Base-by-base conservation (phyloP, 2,888 invertebrate genomes). In the Colletes collaris region DNA sequence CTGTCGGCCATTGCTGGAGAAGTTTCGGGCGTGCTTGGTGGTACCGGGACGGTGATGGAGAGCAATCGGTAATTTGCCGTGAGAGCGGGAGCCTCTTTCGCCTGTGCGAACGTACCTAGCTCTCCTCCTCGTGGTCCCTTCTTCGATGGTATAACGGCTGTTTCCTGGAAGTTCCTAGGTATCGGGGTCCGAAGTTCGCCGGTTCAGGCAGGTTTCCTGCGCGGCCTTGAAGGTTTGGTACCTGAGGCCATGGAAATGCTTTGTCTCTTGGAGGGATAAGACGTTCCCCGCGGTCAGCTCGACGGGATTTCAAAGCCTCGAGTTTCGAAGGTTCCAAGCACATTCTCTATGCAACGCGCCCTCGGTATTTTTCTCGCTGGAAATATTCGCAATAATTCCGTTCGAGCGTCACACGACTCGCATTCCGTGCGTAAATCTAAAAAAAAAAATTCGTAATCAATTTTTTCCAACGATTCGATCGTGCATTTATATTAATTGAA, bases 151-250 rank as follows among this genome's bases (percentile, higher is more conserved):
- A 8, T 60, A 69, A 60, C 70, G 35, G 52, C 37, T 53, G 53
- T 65, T 82, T 73, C 82, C 40, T 71, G 73, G 70, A 80, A 76
- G 55, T 73, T 73, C 35, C 50, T 67, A 81, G 55, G 68, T 76
- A 62, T 69, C 66, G 8, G 53, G n/a, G 55, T 19, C n/a, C 58
- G 56, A 64, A 49, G 70, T 81, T 69, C 58, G 60, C 71, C 64
- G 27, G 37, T 49, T 58, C 27, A 3, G 49, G 37, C 66, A 46
- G 56, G 66, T 44, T 75, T 56, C 52, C 53, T n/a, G 67, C 6
- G 49, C 40, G 55, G 35, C 64, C 62, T 75, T 65, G 37, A 19
- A 58, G 19, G 37, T 37, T 65, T 66, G 75, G 65, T 81, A 81
- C 75, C 79, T 79, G 79, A 8, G 55, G 11, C 75, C 62, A n/a